Evolutionary conservation across 2,113 vertebrate species (phyloP).

Genomic region (Triplophysa dalaica): DNA sequence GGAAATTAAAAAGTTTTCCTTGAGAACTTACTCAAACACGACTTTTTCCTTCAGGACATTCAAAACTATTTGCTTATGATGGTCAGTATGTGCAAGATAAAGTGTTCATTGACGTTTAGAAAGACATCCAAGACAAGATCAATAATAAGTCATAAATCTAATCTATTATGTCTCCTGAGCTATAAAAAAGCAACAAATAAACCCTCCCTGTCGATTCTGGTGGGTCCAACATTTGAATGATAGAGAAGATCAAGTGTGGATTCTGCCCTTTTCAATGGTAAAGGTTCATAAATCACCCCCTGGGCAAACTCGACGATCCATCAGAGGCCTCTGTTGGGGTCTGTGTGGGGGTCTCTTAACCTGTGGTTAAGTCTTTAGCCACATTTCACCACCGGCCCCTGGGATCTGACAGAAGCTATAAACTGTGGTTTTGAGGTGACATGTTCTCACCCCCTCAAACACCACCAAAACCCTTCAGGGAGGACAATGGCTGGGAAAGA

Average conservation of each 20-base stretch:
- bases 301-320: constrained; percentile 31
- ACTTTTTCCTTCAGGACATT: too few relatives aligned
- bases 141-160: too few relatives aligned
- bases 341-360: constrained; percentile 41
- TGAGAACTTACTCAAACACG: too few relatives aligned
- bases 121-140: too few relatives aligned
- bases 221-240: not conserved
- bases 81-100: too few relatives aligned
- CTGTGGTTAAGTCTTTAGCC: constrained; percentile 47
- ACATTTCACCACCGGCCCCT: constrained; percentile 29
- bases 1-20: too few relatives aligned
- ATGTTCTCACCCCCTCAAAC: constrained; percentile 25
- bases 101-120: too few relatives aligned
- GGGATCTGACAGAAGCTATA: constrained; percentile 41
- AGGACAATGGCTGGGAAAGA: constrained; percentile 23
- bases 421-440: constrained; percentile 29
- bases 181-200: too few relatives aligned
- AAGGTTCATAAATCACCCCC: constrained; percentile 35
- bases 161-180: too few relatives aligned
- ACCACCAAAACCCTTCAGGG: constrained; percentile 12
- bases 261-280: constrained; percentile 27
- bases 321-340: constrained; percentile 23
- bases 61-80: too few relatives aligned
- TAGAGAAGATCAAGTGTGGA: constrained; percentile 9
- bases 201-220: not conserved